A percentile compares a stretch with the other conserved stretches of the same genome.
phyloP scores from a whole-genome alignment of 2,888 invertebrate species.

The Ypsolopha scabrella region DNA sequence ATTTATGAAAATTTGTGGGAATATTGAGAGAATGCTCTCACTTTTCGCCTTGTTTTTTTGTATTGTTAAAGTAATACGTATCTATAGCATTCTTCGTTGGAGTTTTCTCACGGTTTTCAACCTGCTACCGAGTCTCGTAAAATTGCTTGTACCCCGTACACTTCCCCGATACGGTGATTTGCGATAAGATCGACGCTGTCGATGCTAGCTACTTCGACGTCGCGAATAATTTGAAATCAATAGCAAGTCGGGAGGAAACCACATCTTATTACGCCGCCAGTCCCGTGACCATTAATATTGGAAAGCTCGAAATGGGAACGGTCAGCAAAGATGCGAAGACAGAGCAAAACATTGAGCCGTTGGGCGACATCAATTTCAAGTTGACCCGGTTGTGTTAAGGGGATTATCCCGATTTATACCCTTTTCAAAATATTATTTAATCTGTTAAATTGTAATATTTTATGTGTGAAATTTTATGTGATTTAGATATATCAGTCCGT shows the following conservation, averaged over 20 bases:
- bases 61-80: slow-evolving; percentile 17
- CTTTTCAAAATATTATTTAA: too few relatives aligned
- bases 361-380: too few relatives aligned
- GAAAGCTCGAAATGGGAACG: neutral
- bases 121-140: slow-evolving; percentile 10
- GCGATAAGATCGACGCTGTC: neutral
- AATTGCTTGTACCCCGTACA: slow-evolving; percentile 7
- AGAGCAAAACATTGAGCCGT: neutral
- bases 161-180: slow-evolving; percentile 1
- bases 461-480: too few relatives aligned
- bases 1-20: slow-evolving; percentile 17
- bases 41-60: slow-evolving; percentile 31
- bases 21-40: slow-evolving; percentile 32
- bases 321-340: neutral
- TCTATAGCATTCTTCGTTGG: neutral
- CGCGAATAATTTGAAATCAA: slow-evolving; percentile 3
- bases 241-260: neutral
- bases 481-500: too few relatives aligned
- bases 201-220: neutral
- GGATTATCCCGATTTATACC: too few relatives aligned
- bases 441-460: too few relatives aligned
- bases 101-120: slow-evolving; percentile 32
- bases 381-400: too few relatives aligned
- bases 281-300: neutral
- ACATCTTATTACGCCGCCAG: neutral